Evolutionary conservation across 1,140 invertebrate species (phyloP), one percentile per base, ranked within the genome.

Genomic region (Halyomorpha halys): DNA sequence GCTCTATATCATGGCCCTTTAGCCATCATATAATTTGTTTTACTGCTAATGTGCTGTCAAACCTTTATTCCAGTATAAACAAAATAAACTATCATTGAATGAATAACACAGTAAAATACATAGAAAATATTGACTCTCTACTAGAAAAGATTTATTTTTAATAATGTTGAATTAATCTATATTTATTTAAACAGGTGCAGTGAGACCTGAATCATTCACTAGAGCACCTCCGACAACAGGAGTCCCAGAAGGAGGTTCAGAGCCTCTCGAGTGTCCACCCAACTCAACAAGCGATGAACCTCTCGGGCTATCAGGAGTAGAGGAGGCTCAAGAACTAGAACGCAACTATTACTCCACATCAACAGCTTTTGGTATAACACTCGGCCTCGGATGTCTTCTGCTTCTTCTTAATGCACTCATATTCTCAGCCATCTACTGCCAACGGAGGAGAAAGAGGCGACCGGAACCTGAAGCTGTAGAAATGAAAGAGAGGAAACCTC

Each of bases 341-440:
- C 71, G 79, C 4, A 79, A 81, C 66, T 83, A 83, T 68, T 82
- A 82, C 70, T 83, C 81, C 68, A 89, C 88, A 68, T 89, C 87
- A 0, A 87, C 89, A 1, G 88, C 88, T 11, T 78, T 93, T n/a
- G 87, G 85, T 15, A 85, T 93, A n/a, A 93, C 90, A 0, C 86
- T 94, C 15, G 89, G 90, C 1, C 85, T 94, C 19, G 91, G 91
- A 1, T 91, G 90, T 72, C 86, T 90, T 51, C 80, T 95, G 4
- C 77, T 95, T 5, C 81, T 92, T 3, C 79, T 94, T 15, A 94
- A 95, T 75, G 82, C 92, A 71, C 76, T 94, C 51, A 87, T 94
- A 59, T 93, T 93, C 71, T 87, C 89, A 2, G 90, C 87, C 54
- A 88, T 94, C 64, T 93, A 91, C 73, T 89, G 91, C 71, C 88